Base-by-base conservation (phyloP, 2,888 invertebrate genomes). In the Girardia tigrina region DNA sequence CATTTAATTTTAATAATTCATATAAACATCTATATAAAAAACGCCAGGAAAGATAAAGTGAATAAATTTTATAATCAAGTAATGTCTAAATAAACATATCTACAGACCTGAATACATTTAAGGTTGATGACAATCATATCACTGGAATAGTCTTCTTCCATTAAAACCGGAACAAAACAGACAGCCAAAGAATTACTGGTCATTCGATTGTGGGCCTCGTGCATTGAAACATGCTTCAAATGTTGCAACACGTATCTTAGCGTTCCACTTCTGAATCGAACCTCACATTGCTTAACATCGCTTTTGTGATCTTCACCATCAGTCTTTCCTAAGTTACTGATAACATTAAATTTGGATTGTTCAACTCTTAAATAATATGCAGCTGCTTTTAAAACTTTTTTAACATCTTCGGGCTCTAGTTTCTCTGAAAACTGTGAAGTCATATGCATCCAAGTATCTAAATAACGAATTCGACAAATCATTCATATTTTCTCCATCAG, bases 231-330 rank as follows among this genome's bases (percentile, higher is more conserved):
- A n/a, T 56, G 56, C n/a, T 16, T 56, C n/a, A 56, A 56, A 56
- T 56, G 56, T n/a, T 56, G n/a, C n/a, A 56, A n/a, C n/a, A 56
- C 56, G 23, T 56, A 56, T 56, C 56, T 56, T n/a, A 56, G n/a
- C 4, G 56, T 56, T 56, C 56, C 56, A 56, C 56, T 56, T 4
- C 56, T n/a, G 23, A 56, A 12, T 23, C 4, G 56, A 4, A 4
- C 23, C 23, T 56, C 56, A n/a, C 4, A n/a, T 12, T 56, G n/a
- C 23, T 56, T 56, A 4, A 56, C 23, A 23, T 56, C 56, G 23
- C 56, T n/a, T 12, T n/a, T 56, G n/a, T n/a, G n/a, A n/a, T 56
- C 56, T n/a, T 56, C 56, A 56, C 4, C n/a, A 23, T 56, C 23
- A n/a, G 23, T 56, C 23, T n/a, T 56, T 12, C 56, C n/a, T 2